phyloP scores from a whole-genome alignment of 2,113 vertebrate genomes.

The Heloderma charlesbogerti region DNA sequence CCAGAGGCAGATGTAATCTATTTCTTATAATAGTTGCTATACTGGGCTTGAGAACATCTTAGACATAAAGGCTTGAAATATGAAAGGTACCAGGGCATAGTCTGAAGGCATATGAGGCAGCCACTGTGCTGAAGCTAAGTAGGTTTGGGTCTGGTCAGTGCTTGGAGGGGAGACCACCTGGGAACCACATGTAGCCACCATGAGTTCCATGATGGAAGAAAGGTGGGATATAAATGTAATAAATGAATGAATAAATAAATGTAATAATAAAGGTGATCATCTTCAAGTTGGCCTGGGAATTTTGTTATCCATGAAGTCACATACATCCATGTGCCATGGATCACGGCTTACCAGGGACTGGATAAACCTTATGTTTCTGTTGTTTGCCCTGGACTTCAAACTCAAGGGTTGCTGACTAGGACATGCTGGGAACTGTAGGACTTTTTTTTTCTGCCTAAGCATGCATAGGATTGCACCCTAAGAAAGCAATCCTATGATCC shows the following conservation, averaged over 20 bases:
- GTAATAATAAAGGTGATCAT: not conserved
- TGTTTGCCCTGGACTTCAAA: not conserved
- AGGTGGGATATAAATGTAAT: not conserved
- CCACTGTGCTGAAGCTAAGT: no score
- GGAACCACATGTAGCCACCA: no score
- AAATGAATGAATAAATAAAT: no score
- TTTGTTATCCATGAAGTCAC: not conserved
- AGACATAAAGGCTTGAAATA: conserved; percentile 54
- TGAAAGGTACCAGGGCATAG: conserved; percentile 5
- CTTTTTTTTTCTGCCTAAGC: no score
- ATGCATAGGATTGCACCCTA: no score
- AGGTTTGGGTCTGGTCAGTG: no score
- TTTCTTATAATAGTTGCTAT: conserved; percentile 47
- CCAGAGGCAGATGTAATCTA: conserved; percentile 3
- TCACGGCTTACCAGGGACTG: not conserved
- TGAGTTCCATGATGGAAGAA: no score
- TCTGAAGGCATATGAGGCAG: no score
- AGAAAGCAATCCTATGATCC: no score
- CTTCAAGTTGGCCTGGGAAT: not conserved
- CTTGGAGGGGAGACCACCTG: no score
- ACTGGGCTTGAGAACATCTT: conserved; percentile 57
- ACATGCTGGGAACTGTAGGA: no score
- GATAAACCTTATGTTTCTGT: not conserved
- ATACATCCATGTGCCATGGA: not conserved
- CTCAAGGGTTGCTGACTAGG: not conserved